These are phyloP conservation scores for Varecia variegata DNA, from an alignment of 2,797 vertebrate species.

Conservation along the genomic window DNA sequence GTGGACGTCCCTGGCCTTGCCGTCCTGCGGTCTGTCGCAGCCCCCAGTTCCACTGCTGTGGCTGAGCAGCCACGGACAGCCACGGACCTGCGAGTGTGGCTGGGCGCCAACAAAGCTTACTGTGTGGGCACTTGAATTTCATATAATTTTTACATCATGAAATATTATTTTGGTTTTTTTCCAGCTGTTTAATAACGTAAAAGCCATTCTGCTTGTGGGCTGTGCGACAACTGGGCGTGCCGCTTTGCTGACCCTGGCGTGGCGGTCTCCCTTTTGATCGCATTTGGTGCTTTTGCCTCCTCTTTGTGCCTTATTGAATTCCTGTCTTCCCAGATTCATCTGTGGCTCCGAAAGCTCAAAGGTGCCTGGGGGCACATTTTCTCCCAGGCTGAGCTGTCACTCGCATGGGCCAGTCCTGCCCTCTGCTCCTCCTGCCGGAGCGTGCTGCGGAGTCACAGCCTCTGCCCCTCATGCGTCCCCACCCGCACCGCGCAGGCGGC, in stretches of 20 bases:
- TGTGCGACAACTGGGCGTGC: too few species aligned
- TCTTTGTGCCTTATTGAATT: not conserved
- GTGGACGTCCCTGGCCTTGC: not conserved
- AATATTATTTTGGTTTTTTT: not conserved
- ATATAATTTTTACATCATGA: not conserved
- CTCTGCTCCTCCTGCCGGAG: not conserved
- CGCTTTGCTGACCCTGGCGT: not conserved
- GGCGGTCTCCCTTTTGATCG: too few species aligned
- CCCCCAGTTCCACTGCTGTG: too few species aligned
- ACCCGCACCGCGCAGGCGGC: not conserved
- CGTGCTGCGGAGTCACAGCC: not conserved
- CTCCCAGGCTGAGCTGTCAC: not conserved
- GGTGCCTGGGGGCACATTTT: not conserved
- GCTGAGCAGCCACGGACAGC: not conserved
- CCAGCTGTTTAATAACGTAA: not conserved
- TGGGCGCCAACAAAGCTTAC: not conserved
- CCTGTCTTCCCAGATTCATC: not conserved
- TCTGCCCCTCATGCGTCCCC: not conserved
- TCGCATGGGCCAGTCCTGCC: not conserved
- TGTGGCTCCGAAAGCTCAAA: not conserved
- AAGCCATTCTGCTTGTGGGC: not conserved
- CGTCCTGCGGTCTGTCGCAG: accelerated
- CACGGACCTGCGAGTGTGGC: not conserved
- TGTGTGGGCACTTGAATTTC: not conserved
- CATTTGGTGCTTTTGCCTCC: not conserved